phyloP scores from a whole-genome alignment of 30 jellyfish, hydroid and myxozoan genomes.

The Mastigias papua region DNA sequence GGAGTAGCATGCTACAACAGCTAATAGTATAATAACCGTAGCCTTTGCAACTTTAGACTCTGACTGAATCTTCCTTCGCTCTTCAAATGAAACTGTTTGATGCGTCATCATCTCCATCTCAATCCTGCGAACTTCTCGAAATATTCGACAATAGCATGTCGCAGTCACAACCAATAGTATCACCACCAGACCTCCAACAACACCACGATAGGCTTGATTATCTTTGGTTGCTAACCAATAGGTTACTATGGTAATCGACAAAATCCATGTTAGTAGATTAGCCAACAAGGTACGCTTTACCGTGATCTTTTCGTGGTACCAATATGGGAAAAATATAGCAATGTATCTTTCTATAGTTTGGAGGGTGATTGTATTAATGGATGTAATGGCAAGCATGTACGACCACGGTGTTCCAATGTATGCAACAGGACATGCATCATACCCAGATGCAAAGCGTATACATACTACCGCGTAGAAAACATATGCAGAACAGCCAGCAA shows the following conservation, averaged over 20 bases:
- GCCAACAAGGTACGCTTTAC: neutral
- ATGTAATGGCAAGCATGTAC: neutral
- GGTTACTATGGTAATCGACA: neutral
- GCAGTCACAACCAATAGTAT: constrained; percentile 5
- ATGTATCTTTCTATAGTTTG: neutral
- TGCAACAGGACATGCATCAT: too few relatives aligned
- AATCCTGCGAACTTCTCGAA: constrained; percentile 51
- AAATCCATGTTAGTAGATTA: neutral
- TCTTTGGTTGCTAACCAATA: constrained; percentile 35
- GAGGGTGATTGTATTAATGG: neutral
- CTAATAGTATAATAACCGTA: constrained; percentile 42
- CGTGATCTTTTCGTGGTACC: neutral
- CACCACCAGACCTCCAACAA: constrained; percentile 26
- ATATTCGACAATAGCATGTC: constrained; percentile 15
- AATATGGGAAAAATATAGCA: neutral
- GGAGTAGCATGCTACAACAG: constrained; percentile 35
- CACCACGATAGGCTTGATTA: constrained; percentile 19
- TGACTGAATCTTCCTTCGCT: constrained; percentile 40
- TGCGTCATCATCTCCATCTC: constrained; percentile 48
- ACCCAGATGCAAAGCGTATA: constrained; percentile 23
- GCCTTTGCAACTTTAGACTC: constrained; percentile 72
- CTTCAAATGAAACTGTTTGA: constrained; percentile 38
- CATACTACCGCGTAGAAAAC: constrained; percentile 32
- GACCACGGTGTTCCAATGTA: neutral
- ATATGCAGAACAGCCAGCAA: constrained; percentile 39